phyloP scores from a whole-genome alignment of 2,113 vertebrate species.

The Orthonyx spaldingii region DNA sequence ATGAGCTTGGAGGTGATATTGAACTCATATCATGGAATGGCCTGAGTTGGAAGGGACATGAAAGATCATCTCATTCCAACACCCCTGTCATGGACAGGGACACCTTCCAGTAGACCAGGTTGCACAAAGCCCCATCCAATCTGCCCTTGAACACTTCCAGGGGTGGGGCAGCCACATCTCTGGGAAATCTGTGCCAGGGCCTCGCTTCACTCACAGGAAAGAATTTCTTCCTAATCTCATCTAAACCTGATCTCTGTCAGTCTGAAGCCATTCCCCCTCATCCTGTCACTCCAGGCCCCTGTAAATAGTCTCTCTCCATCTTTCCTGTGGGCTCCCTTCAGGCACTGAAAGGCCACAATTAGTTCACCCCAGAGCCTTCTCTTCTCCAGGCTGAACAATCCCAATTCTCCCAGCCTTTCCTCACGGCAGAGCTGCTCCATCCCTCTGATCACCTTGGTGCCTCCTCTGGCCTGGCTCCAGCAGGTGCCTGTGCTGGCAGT shows the following conservation, averaged over 20 bases:
- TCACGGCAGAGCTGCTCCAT: background rate
- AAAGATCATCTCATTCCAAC: accelerated
- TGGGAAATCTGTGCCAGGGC: accelerated
- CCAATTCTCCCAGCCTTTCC: accelerated
- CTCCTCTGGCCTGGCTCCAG: background rate
- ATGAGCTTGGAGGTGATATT: background rate
- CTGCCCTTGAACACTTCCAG: background rate
- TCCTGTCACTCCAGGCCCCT: background rate
- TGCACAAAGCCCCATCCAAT: background rate
- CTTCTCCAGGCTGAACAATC: accelerated
- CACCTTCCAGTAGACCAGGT: too few relatives aligned
- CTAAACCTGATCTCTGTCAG: background rate
- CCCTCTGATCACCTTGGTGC: background rate
- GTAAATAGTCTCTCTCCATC: background rate
- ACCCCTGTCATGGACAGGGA: background rate
- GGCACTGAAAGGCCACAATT: accelerated
- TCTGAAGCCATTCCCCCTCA: background rate
- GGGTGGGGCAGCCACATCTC: background rate
- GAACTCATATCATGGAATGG: background rate
- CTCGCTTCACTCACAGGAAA: background rate
- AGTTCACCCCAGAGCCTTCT: accelerated
- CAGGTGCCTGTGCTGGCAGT: background rate
- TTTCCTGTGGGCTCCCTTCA: background rate
- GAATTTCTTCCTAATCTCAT: background rate
- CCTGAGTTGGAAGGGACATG: too few relatives aligned